Percentiles rank a stretch among this genome's conserved stretches.
These are phyloP conservation scores for Maniola jurtina DNA, from an alignment of 1,140 invertebrate genomes.

Conservation along the genomic window DNA sequence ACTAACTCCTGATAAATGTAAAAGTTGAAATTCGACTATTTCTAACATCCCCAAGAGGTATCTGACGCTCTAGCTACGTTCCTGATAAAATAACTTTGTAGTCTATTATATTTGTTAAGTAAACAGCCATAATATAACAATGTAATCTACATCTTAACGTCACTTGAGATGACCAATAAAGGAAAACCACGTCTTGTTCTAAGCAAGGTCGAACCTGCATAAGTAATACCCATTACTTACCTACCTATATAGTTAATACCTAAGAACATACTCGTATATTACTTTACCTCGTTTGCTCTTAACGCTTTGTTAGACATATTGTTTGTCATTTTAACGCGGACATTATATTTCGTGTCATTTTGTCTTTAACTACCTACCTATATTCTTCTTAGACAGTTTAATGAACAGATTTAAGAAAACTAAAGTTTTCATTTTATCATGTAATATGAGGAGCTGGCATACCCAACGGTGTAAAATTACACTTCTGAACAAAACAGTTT, in stretches of 20 bases:
- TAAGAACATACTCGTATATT: neutral
- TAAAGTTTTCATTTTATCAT: too few species aligned
- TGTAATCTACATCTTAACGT: conserved; percentile 26
- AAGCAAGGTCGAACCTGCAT: conserved; percentile 21
- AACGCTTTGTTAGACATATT: conserved; percentile 17
- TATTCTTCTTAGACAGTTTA: too few species aligned
- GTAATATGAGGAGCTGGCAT: too few species aligned
- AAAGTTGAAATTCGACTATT: too few species aligned
- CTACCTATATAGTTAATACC: neutral
- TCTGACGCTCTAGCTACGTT: neutral
- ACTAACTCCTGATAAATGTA: too few species aligned
- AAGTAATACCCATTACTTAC: conserved; percentile 9
- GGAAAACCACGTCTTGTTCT: conserved; percentile 20
- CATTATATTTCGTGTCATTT: neutral
- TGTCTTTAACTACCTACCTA: too few species aligned
- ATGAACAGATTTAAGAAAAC: too few species aligned
- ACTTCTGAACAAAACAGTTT: too few species aligned
- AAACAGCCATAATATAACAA: conserved; percentile 22
- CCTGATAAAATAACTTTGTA: conserved; percentile 4
- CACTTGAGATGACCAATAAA: conserved; percentile 31
- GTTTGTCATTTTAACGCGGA: neutral
- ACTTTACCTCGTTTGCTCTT: conserved; percentile 11
- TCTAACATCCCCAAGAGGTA: neutral
- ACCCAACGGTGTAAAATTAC: too few species aligned
- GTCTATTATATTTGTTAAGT: neutral